Evolutionary conservation across 2,888 invertebrate genomes (phyloP).

Genomic region (Entomobrya proxima): DNA sequence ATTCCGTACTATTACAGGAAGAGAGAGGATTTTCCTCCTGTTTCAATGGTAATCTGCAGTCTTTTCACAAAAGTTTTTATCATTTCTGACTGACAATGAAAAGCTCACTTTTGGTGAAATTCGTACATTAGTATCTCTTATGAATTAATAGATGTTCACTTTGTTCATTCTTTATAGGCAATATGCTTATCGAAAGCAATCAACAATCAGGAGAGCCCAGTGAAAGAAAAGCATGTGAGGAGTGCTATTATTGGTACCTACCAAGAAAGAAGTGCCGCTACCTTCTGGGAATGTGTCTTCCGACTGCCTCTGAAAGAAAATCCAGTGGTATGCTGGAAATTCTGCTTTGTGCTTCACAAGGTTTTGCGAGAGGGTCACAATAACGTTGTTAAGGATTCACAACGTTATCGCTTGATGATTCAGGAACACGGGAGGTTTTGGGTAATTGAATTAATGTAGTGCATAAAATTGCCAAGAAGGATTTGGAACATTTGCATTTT

Average conservation of each 20-base stretch:
- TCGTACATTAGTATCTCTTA: not conserved
- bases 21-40: slow-evolving; percentile 72
- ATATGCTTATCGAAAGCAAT: slow-evolving; percentile 95
- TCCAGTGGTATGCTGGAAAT: slow-evolving; percentile 98
- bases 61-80: slow-evolving; percentile 43
- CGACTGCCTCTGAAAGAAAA: slow-evolving; percentile 92
- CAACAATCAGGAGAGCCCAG: slow-evolving; percentile 92
- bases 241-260: slow-evolving; percentile 95
- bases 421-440: slow-evolving; percentile 93
- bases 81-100: not conserved
- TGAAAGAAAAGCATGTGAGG: slow-evolving; percentile 99
- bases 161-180: slow-evolving; percentile 80
- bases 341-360: slow-evolving; percentile 98
- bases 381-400: slow-evolving; percentile 90
- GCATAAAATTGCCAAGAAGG: not conserved
- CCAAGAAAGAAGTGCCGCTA: slow-evolving; percentile 91
- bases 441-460: slow-evolving; percentile 80
- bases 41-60: slow-evolving; percentile 70
- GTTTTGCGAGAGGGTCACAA: slow-evolving; percentile 95
- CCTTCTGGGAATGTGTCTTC: slow-evolving; percentile 89
- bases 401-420: slow-evolving; percentile 87
- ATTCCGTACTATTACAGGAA: slow-evolving; percentile 58
- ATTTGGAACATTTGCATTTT: not conserved
- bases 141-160: not conserved
- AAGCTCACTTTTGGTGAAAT: not conserved